Base-by-base conservation (phyloP, 2,888 invertebrate species). In the Dryocosmus kuriphilus region DNA sequence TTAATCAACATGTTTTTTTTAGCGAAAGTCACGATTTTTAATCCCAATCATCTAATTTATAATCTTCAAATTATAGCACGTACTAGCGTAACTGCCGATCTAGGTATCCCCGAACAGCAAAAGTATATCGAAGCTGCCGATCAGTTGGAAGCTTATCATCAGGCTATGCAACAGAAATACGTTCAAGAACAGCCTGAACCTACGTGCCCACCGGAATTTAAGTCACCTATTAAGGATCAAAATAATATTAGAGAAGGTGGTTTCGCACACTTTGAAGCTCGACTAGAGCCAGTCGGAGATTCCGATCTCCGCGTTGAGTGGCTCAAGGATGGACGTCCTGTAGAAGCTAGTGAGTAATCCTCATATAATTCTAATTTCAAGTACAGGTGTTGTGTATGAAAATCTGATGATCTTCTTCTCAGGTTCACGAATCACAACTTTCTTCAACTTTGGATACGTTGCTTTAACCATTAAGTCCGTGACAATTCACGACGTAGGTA, bases 381-480 rank as follows among this genome's bases (percentile, higher is more conserved):
- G 11, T 32, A 1, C 16, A 41, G 16, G 16, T 55, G 11, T 19
- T 19, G 14, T 51, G 73, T 67, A 27, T 55, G n/a, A 61, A 9
- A 74, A 62, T 65, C 5, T 60, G 1, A 16, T 19, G 16, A 51
- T 76, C 63, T 74, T 76, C 75, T 57, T 83, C 75, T 24, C 82
- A 93, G 94, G 94, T 92, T 98, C 98, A 61, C 95, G 98, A 91
- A 98, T 96, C 82, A 97, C 98, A 73, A 96, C 97, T 75, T 97
- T 97, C 94, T 98, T 97, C 92, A 98, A 98, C 91, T 98, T 98
- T 91, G 98, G 98, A 83, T 98, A 98, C 90, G 98, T 99, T 75
- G 97, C 98, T 11, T 92, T 99, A 80, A 97, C 98, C 22, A 97
- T 99, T 84, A 97, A 97, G 91, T 96, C 96, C 83, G 96, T 99